Evolutionary conservation across 2,113 vertebrate genomes (phyloP), one percentile per base, ranked within the genome.

Genomic region (Sinosuthora webbiana): DNA sequence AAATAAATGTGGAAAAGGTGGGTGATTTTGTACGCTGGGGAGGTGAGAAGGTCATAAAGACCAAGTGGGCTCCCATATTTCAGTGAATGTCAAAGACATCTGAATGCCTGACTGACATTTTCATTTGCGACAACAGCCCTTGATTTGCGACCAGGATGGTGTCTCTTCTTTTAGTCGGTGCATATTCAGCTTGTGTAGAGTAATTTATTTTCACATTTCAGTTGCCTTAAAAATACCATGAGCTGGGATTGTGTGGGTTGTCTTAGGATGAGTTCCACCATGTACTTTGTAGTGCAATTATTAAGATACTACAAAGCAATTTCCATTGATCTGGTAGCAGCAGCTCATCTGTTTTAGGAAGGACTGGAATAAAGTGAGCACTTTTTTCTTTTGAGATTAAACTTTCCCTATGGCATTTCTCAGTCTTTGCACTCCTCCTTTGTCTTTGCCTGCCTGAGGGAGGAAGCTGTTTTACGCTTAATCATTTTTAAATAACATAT

Each of bases 381-480:
- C 53, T 68, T 42, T 69, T 79, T 94, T 64, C 37, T 67, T 94
- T 62, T 0, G 1, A 80, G 44, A 50, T 87, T 80, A 50, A 42
- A 30, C 49, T 80, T 92, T 57, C 65, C 57, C 87, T 28, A 2
- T 57, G 14, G 45, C 47, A 60, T 84, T 89, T 95, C 52, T 89
- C 49, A 76, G 42, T 49, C 62, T 93, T 79, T 64, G 6, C 62
- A 64, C 53, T 57, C 81, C 65, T 89, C 67, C 8, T 65, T 83
- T 47, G 39, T 82, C 63, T 93, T 76, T 28, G 15, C 18, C 57
- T 95, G 89, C 94, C 93, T 87, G 50, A 91, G 84, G 94, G 91
- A 93, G 93, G 91, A 89, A 94, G 59, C 62, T 83, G 74, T 57
- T 92, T 57, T 16, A 25, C 31, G 50, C 70, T 96, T 94, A 81